A percentile compares a stretch with the other conserved stretches of the same genome.
These are phyloP conservation scores for Channallabes apus DNA, from an alignment of 2,797 vertebrate species.

Conservation along the genomic window DNA sequence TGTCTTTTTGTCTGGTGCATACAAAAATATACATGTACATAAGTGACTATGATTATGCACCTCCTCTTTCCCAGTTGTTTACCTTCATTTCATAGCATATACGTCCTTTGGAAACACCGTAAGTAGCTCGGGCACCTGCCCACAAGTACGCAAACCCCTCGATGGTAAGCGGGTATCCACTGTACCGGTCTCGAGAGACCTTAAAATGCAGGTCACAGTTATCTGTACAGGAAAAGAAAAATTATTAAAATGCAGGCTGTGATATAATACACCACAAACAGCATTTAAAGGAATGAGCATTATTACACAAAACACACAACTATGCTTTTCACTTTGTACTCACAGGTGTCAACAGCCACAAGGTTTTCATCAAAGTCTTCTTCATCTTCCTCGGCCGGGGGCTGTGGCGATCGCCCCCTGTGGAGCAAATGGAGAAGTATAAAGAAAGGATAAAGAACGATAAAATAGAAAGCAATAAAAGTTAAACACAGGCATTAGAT, in stretches of 20 bases:
- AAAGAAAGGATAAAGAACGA: neutral
- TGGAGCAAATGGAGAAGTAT: conserved; percentile 3
- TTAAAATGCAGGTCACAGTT: conserved; percentile 87
- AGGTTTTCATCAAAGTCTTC: conserved; percentile 88
- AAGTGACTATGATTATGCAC: neutral
- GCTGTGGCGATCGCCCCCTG: conserved; percentile 89
- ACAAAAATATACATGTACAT: neutral
- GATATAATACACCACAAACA: neutral
- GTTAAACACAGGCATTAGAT: neutral
- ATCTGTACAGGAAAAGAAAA: conserved; percentile 68
- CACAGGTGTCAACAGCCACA: conserved; percentile 91
- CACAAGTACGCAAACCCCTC: conserved; percentile 94
- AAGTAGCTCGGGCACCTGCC: conserved; percentile 88
- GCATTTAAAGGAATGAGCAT: neutral
- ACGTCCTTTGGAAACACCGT: conserved; percentile 82
- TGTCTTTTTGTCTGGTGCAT: neutral
- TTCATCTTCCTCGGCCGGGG: conserved; percentile 90
- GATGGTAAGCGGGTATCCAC: conserved; percentile 90
- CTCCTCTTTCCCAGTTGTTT: neutral
- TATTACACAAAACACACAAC: neutral
- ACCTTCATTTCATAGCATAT: conserved; percentile 95
- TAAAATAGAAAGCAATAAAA: neutral
- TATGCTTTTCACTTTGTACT: conserved; percentile 61
- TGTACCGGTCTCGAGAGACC: conserved; percentile 87
- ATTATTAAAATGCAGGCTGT: neutral